These are phyloP conservation scores for Mola mola DNA, from an alignment of 2,113 vertebrate genomes.

Conservation along the genomic window DNA sequence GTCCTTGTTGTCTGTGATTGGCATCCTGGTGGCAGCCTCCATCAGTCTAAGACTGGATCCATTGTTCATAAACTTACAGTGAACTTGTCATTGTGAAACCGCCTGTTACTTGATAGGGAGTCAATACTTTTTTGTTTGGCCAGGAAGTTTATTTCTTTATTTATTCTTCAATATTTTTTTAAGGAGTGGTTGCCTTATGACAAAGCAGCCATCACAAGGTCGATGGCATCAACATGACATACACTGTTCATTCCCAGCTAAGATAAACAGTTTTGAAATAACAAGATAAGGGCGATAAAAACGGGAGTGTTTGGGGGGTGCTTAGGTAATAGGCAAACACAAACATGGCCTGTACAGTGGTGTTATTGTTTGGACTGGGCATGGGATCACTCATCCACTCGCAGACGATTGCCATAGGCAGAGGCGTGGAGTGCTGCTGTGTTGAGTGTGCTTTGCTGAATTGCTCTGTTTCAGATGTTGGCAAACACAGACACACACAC, in stretches of 20 bases:
- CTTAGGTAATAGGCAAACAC: conserved; percentile 85
- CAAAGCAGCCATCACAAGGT: conserved; percentile 72
- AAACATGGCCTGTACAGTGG: conserved; percentile 83
- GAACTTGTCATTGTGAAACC: conserved; percentile 63
- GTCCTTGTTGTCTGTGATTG: conserved; percentile 46
- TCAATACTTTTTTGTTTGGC: conserved; percentile 74
- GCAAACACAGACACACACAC: conserved; percentile 74
- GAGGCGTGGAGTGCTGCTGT: conserved; percentile 63
- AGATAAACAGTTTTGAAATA: conserved; percentile 84
- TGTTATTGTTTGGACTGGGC: conserved; percentile 85
- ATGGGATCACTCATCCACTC: conserved; percentile 75
- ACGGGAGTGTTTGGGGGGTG: conserved; percentile 60
- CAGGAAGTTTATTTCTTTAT: conserved; percentile 82
- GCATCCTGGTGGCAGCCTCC: conserved; percentile 43
- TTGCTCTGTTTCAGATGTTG: conserved; percentile 68
- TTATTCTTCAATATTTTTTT: conserved; percentile 80
- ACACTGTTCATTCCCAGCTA: conserved; percentile 76
- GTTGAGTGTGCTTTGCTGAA: conserved; percentile 53
- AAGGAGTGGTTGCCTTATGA: conserved; percentile 77
- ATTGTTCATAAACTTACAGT: conserved; percentile 68
- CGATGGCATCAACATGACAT: conserved; percentile 70
- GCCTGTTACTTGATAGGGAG: conserved; percentile 54
- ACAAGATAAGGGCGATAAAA: conserved; percentile 81
- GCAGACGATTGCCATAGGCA: conserved; percentile 71
- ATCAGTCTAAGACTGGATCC: conserved; percentile 51